These are phyloP conservation scores for Pocillopora grandis DNA, from an alignment of 92 coral and sea anemone species.

Conservation along the genomic window DNA sequence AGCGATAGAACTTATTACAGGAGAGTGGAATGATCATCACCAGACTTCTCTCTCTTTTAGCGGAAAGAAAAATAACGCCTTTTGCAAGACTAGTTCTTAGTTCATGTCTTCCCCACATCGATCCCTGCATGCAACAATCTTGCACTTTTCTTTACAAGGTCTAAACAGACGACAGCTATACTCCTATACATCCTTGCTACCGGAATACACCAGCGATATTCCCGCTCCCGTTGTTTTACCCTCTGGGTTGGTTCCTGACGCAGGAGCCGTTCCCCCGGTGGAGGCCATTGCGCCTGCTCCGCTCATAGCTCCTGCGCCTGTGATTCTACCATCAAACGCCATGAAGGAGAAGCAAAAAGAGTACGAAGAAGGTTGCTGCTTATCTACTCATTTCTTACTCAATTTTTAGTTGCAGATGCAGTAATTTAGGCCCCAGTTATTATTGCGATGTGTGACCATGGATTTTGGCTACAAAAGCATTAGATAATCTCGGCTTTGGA, in stretches of 20 bases:
- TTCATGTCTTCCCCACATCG: neutral
- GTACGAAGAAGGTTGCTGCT: constrained; percentile 41
- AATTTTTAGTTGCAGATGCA: neutral
- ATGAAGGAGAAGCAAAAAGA: constrained; percentile 74
- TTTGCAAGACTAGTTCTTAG: neutral
- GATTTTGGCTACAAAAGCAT: too few species aligned
- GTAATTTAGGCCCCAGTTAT: too few species aligned
- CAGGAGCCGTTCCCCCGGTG: constrained; percentile 61
- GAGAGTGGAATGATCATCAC: too few species aligned
- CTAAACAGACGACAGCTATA: constrained; percentile 40
- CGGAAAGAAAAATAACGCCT: neutral
- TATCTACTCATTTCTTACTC: neutral
- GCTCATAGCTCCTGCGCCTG: constrained; percentile 81
- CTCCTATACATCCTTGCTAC: constrained; percentile 32
- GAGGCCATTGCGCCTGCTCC: constrained; percentile 77
- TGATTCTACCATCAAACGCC: constrained; percentile 71
- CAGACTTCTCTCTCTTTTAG: too few species aligned
- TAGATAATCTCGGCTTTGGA: too few species aligned
- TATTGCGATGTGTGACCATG: too few species aligned
- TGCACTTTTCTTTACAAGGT: constrained; percentile 14
- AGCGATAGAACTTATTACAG: too few species aligned
- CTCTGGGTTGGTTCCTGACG: constrained; percentile 58
- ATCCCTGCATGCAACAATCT: neutral
- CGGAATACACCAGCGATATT: constrained; percentile 22
- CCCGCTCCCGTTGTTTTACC: constrained; percentile 77